phyloP scores from a whole-genome alignment of 2,113 vertebrate genomes.

The Actinemys pallida region DNA sequence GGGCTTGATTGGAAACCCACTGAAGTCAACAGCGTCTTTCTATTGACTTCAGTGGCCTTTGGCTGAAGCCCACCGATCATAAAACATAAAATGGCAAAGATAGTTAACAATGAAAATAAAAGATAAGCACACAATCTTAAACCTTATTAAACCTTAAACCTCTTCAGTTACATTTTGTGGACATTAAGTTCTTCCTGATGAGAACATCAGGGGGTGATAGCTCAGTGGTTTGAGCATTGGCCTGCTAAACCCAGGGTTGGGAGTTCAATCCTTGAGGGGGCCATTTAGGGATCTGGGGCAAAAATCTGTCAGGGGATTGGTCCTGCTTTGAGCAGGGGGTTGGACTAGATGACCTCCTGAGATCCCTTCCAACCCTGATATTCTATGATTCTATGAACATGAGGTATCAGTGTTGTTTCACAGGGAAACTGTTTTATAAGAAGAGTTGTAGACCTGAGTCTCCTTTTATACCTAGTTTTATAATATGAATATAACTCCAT shows the following conservation, averaged over 20 bases:
- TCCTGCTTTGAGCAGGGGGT: no score
- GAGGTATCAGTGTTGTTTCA: neutral
- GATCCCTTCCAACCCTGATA: no score
- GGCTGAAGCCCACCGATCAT: slow-evolving; percentile 53
- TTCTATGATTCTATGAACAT: neutral
- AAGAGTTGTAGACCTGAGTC: neutral
- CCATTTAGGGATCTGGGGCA: no score
- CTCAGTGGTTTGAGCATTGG: no score
- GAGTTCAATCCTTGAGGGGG: no score
- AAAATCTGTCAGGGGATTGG: no score
- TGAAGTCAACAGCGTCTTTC: slow-evolving; percentile 59
- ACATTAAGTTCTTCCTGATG: neutral
- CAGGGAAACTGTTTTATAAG: neutral
- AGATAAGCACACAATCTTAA: no score
- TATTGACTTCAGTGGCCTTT: slow-evolving; percentile 31
- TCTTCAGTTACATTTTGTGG: neutral
- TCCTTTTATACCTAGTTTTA: neutral
- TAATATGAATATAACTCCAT: neutral
- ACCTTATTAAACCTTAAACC: no score
- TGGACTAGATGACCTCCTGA: no score
- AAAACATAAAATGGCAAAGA: neutral
- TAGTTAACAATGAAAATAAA: no score
- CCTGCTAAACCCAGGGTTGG: no score
- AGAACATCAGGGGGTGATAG: neutral
- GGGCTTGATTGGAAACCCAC: slow-evolving; percentile 11